Conservation (phyloP, 1,140 invertebrate genomes). For the Philotrypesis tridentata region DNA sequence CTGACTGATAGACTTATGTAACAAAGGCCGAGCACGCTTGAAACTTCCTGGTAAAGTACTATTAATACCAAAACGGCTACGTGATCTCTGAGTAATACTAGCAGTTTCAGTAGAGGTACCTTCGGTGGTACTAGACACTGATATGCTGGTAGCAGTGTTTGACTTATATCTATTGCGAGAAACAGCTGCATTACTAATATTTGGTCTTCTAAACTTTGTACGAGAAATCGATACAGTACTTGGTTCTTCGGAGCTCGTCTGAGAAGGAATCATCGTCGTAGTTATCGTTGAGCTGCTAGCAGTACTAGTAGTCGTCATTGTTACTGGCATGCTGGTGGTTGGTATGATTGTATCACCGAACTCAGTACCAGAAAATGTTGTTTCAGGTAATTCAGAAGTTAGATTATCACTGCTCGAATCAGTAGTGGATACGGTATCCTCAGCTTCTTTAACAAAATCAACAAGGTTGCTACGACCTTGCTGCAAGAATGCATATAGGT, state of each 20-base stretch:
- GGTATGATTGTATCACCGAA: slow-evolving; percentile 65
- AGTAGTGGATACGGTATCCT: slow-evolving; percentile 62
- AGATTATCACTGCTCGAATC: slow-evolving; percentile 69
- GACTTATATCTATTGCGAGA: slow-evolving; percentile 8
- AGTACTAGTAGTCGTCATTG: slow-evolving; percentile 74
- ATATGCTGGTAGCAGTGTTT: slow-evolving; percentile 57
- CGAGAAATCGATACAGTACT: slow-evolving; percentile 54
- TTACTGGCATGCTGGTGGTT: slow-evolving; percentile 72
- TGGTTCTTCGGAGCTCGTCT: slow-evolving; percentile 56
- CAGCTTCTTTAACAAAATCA: slow-evolving; percentile 61
- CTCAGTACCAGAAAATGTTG: slow-evolving; percentile 71
- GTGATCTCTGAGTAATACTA: slow-evolving; percentile 59
- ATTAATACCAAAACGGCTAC: slow-evolving; percentile 61
- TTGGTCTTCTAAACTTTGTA: slow-evolving; percentile 15
- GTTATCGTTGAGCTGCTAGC: slow-evolving; percentile 67
- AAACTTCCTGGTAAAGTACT: slow-evolving; percentile 52
- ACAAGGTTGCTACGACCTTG: slow-evolving; percentile 84
- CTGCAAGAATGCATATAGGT: slow-evolving; percentile 83
- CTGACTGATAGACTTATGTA: slow-evolving; percentile 57
- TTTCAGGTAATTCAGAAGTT: slow-evolving; percentile 76
- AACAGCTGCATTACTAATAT: background rate
- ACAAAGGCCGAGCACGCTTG: slow-evolving; percentile 64
- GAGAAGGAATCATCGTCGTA: slow-evolving; percentile 58
- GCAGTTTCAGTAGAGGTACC: slow-evolving; percentile 55
- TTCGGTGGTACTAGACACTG: slow-evolving; percentile 57